A percentile compares a stretch with the other conserved stretches of the same genome.
Conservation (phyloP, 2,888 invertebrate species). For the Agrypnus murinus region DNA sequence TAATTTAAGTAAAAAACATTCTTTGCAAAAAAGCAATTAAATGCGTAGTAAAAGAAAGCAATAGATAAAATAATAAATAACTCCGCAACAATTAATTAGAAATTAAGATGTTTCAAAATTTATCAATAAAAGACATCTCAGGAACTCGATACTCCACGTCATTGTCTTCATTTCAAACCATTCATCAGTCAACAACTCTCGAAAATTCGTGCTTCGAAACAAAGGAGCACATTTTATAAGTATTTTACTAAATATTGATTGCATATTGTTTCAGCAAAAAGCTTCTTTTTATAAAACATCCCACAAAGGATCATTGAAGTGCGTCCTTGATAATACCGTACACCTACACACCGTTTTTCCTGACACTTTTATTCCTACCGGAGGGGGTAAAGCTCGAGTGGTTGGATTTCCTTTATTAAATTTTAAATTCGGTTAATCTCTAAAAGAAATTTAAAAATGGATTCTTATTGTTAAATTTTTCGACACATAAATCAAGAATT, state of each 20-base stretch:
- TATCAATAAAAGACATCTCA: constrained; percentile 44
- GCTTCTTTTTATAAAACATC: constrained; percentile 33
- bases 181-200: constrained; percentile 45
- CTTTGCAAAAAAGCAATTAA: too few relatives aligned
- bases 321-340: constrained; percentile 13
- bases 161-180: constrained; percentile 47
- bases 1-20: too few relatives aligned
- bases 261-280: constrained; percentile 48
- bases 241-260: constrained; percentile 51
- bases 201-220: constrained; percentile 48
- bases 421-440: neutral
- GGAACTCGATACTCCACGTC: constrained; percentile 12
- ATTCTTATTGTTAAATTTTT: neutral
- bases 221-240: constrained; percentile 46
- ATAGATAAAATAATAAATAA: too few relatives aligned
- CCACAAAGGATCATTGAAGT: constrained; percentile 30
- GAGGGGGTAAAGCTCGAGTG: neutral
- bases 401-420: neutral
- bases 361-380: neutral
- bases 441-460: too few relatives aligned
- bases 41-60: too few relatives aligned
- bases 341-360: neutral
- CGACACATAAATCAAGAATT: neutral
- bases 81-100: constrained; percentile 18
- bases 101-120: constrained; percentile 19